A percentile compares a stretch with the other conserved stretches of the same genome.
Evolutionary conservation across 1,140 invertebrate genomes (phyloP).

Genomic region (Cyclina sinensis): DNA sequence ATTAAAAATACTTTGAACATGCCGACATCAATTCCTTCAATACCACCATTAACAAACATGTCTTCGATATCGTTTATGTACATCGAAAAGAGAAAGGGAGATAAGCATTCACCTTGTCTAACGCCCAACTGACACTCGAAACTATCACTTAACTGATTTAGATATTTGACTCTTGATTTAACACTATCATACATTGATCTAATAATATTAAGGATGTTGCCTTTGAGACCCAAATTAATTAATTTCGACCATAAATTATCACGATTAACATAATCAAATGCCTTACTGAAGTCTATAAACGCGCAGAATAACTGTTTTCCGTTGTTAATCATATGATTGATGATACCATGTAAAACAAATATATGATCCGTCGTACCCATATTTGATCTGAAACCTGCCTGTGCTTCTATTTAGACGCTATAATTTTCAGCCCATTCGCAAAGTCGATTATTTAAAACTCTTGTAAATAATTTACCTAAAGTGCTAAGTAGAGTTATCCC

Average conservation of each 20-base stretch:
- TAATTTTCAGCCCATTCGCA: slow-evolving; percentile 44
- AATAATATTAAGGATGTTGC: slow-evolving; percentile 67
- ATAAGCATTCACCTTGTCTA: no score
- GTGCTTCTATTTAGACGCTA: slow-evolving; percentile 46
- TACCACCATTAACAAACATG: no score
- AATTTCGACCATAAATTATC: slow-evolving; percentile 56
- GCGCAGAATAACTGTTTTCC: slow-evolving; percentile 17
- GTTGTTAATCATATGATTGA: slow-evolving; percentile 13
- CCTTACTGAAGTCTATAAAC: slow-evolving; percentile 31
- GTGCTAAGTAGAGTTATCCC: slow-evolving; percentile 20
- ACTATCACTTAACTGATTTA: no score
- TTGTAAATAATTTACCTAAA: slow-evolving; percentile 40
- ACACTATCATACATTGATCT: slow-evolving; percentile 53
- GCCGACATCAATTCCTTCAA: no score
- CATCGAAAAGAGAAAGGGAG: no score
- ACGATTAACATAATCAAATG: slow-evolving; percentile 1
- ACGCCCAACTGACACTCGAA: no score
- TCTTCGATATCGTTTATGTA: no score
- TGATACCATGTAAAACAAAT: no score
- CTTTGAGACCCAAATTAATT: slow-evolving; percentile 5
- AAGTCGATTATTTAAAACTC: slow-evolving; percentile 37
- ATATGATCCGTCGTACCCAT: slow-evolving; percentile 47
- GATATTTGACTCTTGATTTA: no score
- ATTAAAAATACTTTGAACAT: no score
- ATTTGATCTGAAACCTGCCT: slow-evolving; percentile 36